Conservation (phyloP, 2,113 vertebrate species). For the Podarcis raffonei region DNA sequence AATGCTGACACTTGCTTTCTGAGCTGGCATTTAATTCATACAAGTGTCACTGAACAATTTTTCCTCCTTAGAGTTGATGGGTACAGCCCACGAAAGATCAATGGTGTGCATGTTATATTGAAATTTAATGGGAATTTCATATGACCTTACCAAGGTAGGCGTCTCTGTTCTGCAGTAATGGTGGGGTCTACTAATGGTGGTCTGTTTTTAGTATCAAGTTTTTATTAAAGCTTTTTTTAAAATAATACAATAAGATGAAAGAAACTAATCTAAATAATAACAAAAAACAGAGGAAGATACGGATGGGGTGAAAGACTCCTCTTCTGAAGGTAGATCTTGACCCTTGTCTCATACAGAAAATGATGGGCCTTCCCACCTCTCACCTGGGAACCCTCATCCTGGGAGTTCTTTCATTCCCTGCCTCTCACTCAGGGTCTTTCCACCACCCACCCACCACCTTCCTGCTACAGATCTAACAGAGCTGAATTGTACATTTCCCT, state of each 20-base stretch:
- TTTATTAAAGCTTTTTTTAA: too few relatives aligned
- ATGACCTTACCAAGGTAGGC: background rate
- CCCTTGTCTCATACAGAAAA: too few relatives aligned
- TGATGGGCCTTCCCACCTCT: too few relatives aligned
- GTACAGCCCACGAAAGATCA: background rate
- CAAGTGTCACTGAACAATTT: background rate
- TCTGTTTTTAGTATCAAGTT: background rate
- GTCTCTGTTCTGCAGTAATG: background rate
- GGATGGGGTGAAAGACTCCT: too few relatives aligned
- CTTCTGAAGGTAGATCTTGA: too few relatives aligned
- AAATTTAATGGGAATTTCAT: background rate
- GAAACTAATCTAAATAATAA: too few relatives aligned
- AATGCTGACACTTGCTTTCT: background rate
- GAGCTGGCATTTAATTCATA: background rate
- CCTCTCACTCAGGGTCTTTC: too few relatives aligned
- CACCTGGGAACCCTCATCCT: too few relatives aligned
- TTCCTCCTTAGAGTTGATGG: background rate
- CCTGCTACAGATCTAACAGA: background rate
- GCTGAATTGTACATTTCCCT: background rate
- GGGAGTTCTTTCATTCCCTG: too few relatives aligned
- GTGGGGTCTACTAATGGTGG: background rate
- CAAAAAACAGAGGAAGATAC: too few relatives aligned
- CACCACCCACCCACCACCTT: too few relatives aligned
- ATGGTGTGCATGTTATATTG: background rate
- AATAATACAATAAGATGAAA: too few relatives aligned